Evolutionary conservation across 1,140 invertebrate genomes (phyloP).

Genomic region (Diorhabda sublineata): DNA sequence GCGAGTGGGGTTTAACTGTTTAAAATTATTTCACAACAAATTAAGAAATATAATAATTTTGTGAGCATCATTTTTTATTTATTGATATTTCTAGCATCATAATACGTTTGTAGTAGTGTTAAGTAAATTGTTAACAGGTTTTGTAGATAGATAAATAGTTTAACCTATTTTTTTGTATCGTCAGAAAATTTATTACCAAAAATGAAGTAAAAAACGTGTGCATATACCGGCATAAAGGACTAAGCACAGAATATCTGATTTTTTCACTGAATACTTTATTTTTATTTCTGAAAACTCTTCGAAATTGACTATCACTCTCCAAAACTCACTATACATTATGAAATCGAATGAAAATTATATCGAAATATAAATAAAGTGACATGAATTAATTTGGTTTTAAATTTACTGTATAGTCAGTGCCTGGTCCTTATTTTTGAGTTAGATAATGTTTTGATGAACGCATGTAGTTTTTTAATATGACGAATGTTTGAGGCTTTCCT

Average conservation of each 20-base stretch:
- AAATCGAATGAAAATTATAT: background rate
- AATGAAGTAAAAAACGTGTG: conserved; percentile 19
- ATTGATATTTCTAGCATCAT: conserved; percentile 20
- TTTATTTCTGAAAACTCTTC: too few species aligned
- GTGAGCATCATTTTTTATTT: too few species aligned
- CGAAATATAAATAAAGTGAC: background rate
- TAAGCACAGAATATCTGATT: background rate
- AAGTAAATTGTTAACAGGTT: conserved; percentile 44
- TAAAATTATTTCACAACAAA: too few species aligned
- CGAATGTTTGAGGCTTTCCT: conserved; percentile 37
- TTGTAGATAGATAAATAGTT: conserved; percentile 45
- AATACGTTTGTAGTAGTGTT: conserved; percentile 44
- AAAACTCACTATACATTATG: too few species aligned
- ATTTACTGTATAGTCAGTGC: background rate
- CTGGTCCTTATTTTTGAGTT: conserved; percentile 16
- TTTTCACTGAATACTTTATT: background rate
- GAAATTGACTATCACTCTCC: too few species aligned
- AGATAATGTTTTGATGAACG: conserved; percentile 29
- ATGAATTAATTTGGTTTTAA: background rate
- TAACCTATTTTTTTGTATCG: conserved; percentile 43
- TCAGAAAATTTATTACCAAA: conserved; percentile 29
- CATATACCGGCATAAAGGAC: conserved; percentile 7
- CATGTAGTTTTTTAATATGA: conserved; percentile 37
- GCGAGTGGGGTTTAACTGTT: too few species aligned
- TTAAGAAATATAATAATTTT: too few species aligned